These are phyloP conservation scores for Macroglossus sobrinus DNA, from an alignment of 2,113 vertebrate species.

Conservation along the genomic window DNA sequence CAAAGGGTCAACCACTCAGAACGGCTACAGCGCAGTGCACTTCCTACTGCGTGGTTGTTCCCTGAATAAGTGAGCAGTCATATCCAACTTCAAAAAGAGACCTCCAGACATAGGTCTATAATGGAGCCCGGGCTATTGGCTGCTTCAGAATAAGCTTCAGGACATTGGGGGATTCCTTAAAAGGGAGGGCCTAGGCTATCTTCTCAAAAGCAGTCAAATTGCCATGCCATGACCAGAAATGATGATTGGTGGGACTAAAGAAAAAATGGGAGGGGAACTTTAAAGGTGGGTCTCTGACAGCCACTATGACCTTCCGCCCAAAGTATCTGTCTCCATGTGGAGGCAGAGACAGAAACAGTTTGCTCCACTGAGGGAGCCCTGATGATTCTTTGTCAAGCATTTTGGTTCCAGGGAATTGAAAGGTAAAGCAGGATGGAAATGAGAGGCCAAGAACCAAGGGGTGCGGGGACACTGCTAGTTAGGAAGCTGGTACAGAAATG, in stretches of 20 bases:
- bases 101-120: neutral
- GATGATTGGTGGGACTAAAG: neutral
- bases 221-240: neutral
- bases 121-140: neutral
- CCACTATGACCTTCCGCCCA: neutral
- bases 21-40: rapidly evolving
- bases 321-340: neutral
- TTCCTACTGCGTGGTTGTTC: neutral
- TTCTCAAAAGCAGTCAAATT: conserved; percentile 20
- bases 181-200: neutral
- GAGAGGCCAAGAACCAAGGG: neutral
- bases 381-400: neutral
- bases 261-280: neutral
- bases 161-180: neutral
- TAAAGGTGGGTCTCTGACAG: neutral
- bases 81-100: neutral
- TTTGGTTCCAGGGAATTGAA: neutral
- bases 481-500: neutral
- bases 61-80: neutral
- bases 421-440: neutral
- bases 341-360: neutral
- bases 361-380: neutral
- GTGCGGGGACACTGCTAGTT: neutral
- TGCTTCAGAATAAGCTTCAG: neutral
- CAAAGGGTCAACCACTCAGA: neutral